Evolutionary conservation across 2,888 invertebrate genomes (phyloP).

Genomic region (Chrysolina oricalcia): DNA sequence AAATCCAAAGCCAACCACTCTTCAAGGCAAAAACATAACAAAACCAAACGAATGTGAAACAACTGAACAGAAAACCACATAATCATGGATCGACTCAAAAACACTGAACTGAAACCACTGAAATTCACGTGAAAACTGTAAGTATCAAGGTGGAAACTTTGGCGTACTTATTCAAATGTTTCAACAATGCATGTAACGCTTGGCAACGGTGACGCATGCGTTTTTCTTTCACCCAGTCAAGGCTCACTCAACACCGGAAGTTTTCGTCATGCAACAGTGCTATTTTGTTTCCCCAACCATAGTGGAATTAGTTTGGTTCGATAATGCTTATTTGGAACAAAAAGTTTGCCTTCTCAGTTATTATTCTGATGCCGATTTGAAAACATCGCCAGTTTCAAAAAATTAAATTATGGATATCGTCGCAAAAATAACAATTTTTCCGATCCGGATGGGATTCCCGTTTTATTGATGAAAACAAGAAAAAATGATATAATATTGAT

Average conservation of each 20-base stretch:
- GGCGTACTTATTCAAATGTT: conserved; percentile 71
- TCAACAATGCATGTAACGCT: conserved; percentile 69
- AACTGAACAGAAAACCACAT: conserved; percentile 48
- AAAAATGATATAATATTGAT: too few species aligned
- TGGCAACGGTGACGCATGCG: conserved; percentile 69
- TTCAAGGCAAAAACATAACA: conserved; percentile 36
- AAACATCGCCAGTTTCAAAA: not conserved
- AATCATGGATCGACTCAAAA: conserved; percentile 48
- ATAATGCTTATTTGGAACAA: conserved; percentile 54
- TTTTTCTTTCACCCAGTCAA: conserved; percentile 63
- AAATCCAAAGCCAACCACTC: conserved; percentile 45
- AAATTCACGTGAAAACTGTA: conserved; percentile 71
- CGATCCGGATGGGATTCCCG: too few species aligned
- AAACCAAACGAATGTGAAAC: conserved; percentile 47
- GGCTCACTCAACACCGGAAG: conserved; percentile 69
- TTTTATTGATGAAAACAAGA: too few species aligned
- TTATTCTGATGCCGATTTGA: conserved; percentile 33
- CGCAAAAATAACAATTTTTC: too few species aligned
- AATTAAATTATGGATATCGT: too few species aligned
- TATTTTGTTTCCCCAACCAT: conserved; percentile 69
- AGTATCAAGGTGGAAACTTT: conserved; percentile 67
- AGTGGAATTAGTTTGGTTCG: conserved; percentile 63
- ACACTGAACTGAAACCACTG: conserved; percentile 69
- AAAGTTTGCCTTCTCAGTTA: conserved; percentile 41
- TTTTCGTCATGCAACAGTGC: conserved; percentile 70